Conservation (phyloP, 2,797 vertebrate species). For the Lagodon rhomboides region DNA sequence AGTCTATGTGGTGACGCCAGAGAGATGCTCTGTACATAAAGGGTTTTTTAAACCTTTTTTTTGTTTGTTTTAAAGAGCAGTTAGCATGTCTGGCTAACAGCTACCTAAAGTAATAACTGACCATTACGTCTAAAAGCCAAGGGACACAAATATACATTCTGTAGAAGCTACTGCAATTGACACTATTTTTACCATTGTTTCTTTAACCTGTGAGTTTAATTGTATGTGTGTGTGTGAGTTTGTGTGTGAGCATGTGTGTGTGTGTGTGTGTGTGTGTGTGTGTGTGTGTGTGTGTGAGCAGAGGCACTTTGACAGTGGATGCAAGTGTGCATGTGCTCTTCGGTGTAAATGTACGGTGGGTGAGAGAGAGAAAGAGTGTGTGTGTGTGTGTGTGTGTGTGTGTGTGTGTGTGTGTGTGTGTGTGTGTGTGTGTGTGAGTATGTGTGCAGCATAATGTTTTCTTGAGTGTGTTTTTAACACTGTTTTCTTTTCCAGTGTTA, state of each 20-base stretch:
- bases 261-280: constrained; percentile 15
- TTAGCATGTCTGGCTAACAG: not conserved
- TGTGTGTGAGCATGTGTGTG: not conserved
- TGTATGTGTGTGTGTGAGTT: not conserved
- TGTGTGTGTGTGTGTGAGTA: constrained; percentile 6
- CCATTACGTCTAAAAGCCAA: not conserved
- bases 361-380: constrained; percentile 8
- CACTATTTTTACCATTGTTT: constrained; percentile 2
- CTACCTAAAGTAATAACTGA: not conserved
- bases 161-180: not conserved
- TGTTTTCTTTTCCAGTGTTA: constrained; percentile 79
- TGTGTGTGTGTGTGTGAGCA: constrained; percentile 5
- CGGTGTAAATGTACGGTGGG: not conserved
- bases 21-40: not conserved
- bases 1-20: too few species aligned
- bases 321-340: not conserved
- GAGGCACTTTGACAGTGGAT: too few species aligned
- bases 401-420: constrained; percentile 3
- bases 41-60: too few species aligned
- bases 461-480: constrained; percentile 70
- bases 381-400: constrained; percentile 9
- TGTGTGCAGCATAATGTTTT: constrained; percentile 42
- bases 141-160: not conserved
- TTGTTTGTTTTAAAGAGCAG: too few species aligned
- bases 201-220: constrained; percentile 10